Base-by-base conservation (phyloP, 2,797 vertebrate species). In the Gambusia yucatana region DNA sequence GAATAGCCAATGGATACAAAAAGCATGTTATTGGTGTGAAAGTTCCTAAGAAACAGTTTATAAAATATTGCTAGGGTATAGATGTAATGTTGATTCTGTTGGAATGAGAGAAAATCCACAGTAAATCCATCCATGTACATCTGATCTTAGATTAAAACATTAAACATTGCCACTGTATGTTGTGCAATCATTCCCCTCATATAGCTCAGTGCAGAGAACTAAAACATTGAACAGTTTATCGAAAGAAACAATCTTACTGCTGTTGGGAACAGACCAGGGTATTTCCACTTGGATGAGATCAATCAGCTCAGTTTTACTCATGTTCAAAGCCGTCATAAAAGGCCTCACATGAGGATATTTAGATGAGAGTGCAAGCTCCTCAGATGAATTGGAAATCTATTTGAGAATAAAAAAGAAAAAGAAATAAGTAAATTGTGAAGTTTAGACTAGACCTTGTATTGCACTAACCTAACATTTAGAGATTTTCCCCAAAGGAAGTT, bases 321-420 rank as follows among this genome's bases (percentile, higher is more conserved):
- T 11, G 0, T 73, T 71, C 1, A 95, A 92, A 0, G 96, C 90
- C 0, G 84, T 96, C 1, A 96, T 94, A 11, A 99, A 96, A 48
- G 96, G 3, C 6, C 97, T 97, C 22, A 99, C 87, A 0, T 96
- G 63, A 43, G 96, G 95, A 81, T 96, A 99, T 11, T 84, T 91
- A 1, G 80, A 3, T 0, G 95, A 94, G 0, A 91, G 10, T 0
- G 86, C 77, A 25, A 98, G 83, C 92, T 99, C 97, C 10, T 76
- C 73, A 3, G 94, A 95, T 13, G 97, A 94, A 22, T 98, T 98
- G 79, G 95, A 91, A 76, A 98, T 82, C 98, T 99, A 81, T 43
- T 36, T 7, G 55, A 77, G 44, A 46, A 76, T n/a, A 1, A 72
- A 70, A 63, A 11, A 39, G 75, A 30, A 52, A 67, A 43, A 39